Percentiles rank a stretch among this genome's conserved stretches.
These are phyloP conservation scores for Montipora foliosa DNA, from an alignment of 64 coral and sea anemone species.

Conservation along the genomic window DNA sequence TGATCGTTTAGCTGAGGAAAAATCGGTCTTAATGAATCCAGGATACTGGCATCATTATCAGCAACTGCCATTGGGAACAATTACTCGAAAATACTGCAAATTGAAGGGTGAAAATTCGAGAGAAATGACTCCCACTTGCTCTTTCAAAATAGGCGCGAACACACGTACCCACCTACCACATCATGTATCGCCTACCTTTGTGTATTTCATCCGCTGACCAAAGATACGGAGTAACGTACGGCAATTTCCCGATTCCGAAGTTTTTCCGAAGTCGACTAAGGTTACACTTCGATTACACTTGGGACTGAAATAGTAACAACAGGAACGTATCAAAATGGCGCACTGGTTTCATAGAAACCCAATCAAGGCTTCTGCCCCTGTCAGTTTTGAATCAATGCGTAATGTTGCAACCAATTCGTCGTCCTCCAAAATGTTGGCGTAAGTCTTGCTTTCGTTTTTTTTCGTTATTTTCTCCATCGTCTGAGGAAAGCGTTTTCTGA, in stretches of 20 bases:
- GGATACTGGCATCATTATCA: conserved; percentile 51
- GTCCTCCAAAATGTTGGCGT: conserved; percentile 88
- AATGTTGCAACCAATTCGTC: conserved; percentile 81
- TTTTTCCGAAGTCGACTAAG: neutral
- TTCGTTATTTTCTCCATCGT: neutral
- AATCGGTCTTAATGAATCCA: conserved; percentile 78
- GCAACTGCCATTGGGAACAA: conserved; percentile 31
- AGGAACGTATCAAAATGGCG: conserved; percentile 74
- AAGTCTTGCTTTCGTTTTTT: conserved; percentile 12
- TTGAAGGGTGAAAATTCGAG: neutral
- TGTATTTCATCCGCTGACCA: neutral
- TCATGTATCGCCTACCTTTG: too few species aligned
- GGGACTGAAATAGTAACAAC: conserved; percentile 15
- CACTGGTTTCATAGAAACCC: conserved; percentile 99
- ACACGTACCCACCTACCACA: too few species aligned
- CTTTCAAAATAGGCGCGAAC: neutral
- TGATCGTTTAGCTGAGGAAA: conserved; percentile 77
- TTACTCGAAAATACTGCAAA: neutral
- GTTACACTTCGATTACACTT: neutral
- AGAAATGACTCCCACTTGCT: neutral
- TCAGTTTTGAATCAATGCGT: conserved; percentile 93
- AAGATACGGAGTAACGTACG: neutral
- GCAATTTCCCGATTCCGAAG: neutral
- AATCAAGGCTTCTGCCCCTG: conserved; percentile 95
- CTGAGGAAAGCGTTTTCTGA: neutral